Conservation (phyloP, 2,113 vertebrate genomes). For the Rhinogobius similis region DNA sequence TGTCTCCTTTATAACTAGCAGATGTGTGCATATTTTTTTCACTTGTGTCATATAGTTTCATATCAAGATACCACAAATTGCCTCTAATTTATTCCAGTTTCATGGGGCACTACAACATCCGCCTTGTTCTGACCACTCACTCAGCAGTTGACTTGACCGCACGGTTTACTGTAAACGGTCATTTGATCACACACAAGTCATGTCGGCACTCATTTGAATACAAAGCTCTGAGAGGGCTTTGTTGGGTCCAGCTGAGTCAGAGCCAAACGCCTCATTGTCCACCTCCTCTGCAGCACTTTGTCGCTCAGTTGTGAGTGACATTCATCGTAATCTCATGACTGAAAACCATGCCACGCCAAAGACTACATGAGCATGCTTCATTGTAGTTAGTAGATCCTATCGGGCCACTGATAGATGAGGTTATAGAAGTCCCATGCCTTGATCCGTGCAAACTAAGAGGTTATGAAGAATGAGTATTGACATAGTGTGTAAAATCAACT, state of each 20-base stretch:
- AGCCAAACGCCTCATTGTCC: constrained; percentile 7
- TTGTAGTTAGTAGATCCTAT: not conserved
- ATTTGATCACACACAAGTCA: not conserved
- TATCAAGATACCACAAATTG: too few relatives aligned
- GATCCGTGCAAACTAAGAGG: too few relatives aligned
- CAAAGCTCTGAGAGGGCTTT: not conserved
- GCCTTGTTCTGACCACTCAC: not conserved
- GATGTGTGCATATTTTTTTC: too few relatives aligned
- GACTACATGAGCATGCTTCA: not conserved
- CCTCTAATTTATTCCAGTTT: not conserved
- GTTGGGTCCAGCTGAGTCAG: constrained; percentile 27
- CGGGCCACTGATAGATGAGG: too few relatives aligned
- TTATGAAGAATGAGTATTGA: too few relatives aligned
- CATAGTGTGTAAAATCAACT: too few relatives aligned
- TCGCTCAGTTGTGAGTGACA: constrained; percentile 11
- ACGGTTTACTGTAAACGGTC: not conserved
- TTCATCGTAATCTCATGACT: constrained; percentile 29
- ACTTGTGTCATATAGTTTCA: too few relatives aligned
- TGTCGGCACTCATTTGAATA: not conserved
- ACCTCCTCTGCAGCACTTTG: constrained; percentile 5
- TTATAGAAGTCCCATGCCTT: too few relatives aligned
- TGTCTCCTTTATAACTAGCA: too few relatives aligned
- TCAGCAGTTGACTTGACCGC: not conserved
- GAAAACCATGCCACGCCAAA: constrained; percentile 2
- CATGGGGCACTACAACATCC: not conserved